Evolutionary conservation across 30 jellyfish, hydroid and myxozoan genomes (phyloP), one percentile per base, ranked within the genome.

Genomic region (Pelagia noctiluca): DNA sequence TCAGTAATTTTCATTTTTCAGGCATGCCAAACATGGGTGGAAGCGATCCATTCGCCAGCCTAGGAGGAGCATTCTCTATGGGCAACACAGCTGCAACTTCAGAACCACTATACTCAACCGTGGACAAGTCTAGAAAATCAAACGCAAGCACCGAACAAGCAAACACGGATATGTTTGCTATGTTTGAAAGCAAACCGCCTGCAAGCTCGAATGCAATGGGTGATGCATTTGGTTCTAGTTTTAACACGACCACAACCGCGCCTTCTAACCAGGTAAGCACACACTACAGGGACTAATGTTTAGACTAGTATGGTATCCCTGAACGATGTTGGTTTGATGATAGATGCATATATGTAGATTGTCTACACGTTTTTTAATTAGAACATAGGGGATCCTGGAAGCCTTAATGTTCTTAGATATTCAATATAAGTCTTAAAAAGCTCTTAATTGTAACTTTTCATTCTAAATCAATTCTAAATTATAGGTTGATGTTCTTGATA

Each of bases 61-160:
- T 71, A 1, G 92, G 92, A 3, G 83, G 83, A 23, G 76, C 87
- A 2, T 71, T 71, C 29, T 67, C 83, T 2, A 37, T 54, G 60
- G 50, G 65, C 24, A 71, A 35, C 47, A 47, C 75, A 8, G 37
- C 86, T 13, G 71, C 86, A 7, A 24, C 96, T 36, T 70, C 53
- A 35, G 96, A 75, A 62, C 86, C 96, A n/a, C 85, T 86, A 29
- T 86, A 86, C 47, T 84, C 96, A 12, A 71, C 76, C 42, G 96
- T 86, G 10, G 89, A 86, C 34, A 86, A 65, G 64, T 63, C 96
- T 1, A 69, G 50, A 23, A 61, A 71, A 22, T 31, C 19, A 28
- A 75, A 85, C 38, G 61, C 48, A 21, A 16, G 26, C 3, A 37
- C 83, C 34, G 32, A 63, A 4, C 89, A 79, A 79, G 78, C 2